Conservation (phyloP, 2,113 vertebrate species). For the Fulica atra region DNA sequence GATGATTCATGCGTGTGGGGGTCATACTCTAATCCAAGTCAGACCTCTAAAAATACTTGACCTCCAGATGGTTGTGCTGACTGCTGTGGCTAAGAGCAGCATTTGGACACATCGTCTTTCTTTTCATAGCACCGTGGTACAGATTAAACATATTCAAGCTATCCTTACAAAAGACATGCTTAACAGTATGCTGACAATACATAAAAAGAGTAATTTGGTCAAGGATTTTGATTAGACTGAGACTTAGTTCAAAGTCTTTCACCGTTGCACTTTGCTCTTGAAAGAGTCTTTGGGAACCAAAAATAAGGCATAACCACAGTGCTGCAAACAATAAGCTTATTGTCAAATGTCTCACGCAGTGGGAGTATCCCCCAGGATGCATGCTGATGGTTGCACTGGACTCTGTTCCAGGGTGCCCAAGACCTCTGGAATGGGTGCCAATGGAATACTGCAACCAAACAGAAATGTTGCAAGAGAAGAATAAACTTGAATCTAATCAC, state of each 20-base stretch:
- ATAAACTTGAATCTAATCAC: not conserved
- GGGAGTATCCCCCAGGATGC: not conserved
- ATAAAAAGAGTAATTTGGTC: not conserved
- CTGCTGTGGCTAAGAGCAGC: not conserved
- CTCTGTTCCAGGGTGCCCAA: fast-evolving
- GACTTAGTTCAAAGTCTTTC: not conserved
- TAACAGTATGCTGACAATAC: not conserved
- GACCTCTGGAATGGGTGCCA: not conserved
- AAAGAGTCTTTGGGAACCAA: not conserved
- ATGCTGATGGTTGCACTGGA: not conserved
- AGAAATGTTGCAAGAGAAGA: not conserved
- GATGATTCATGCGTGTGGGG: not conserved
- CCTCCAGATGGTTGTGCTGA: conserved; percentile 34
- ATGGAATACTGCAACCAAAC: not conserved
- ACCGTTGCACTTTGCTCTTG: not conserved
- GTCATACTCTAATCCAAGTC: conserved; percentile 47
- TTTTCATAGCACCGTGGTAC: not conserved
- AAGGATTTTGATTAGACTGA: not conserved
- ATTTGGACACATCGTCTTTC: not conserved
- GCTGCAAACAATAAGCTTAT: not conserved
- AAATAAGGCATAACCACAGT: not conserved
- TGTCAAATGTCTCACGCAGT: not conserved
- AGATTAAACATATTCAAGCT: conserved; percentile 5
- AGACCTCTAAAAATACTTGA: conserved; percentile 49
- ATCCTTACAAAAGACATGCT: not conserved